Percentiles rank a stretch among this genome's conserved stretches.
Evolutionary conservation across 1,140 invertebrate species (phyloP).

Genomic region (Cotesia vestalis): DNA sequence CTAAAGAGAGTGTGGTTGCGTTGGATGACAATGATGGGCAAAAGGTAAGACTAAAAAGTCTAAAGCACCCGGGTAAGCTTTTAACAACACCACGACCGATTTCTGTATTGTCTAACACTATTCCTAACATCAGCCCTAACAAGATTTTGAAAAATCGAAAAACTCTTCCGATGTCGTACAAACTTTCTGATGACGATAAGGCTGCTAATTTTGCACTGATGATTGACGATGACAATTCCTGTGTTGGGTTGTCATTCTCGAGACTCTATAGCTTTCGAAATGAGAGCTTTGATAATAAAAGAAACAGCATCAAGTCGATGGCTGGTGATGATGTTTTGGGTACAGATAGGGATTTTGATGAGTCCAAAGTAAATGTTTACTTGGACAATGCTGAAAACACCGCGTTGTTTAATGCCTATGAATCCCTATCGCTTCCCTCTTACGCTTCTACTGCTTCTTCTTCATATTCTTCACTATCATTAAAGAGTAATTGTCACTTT

Average conservation of each 20-base stretch:
- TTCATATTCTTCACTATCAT: not conserved
- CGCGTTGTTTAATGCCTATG: conserved; percentile 17
- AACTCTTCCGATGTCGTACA: no score
- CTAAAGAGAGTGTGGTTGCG: no score
- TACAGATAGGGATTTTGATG: conserved; percentile 18
- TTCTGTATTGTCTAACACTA: no score
- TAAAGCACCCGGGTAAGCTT: no score
- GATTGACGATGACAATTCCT: conserved; percentile 7
- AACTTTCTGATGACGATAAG: no score
- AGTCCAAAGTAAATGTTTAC: conserved; percentile 26
- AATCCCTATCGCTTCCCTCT: conserved; percentile 6
- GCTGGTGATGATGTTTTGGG: not conserved
- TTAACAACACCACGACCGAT: no score
- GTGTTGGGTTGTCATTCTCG: conserved; percentile 18
- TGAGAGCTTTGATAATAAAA: conserved; percentile 54
- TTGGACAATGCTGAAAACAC: conserved; percentile 30
- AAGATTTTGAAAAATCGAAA: not conserved
- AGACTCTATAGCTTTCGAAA: conserved; percentile 33
- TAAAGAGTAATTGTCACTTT: no score
- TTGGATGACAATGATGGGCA: no score
- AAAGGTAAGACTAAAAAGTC: no score
- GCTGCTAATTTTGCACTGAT: not conserved
- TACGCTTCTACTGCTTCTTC: not conserved
- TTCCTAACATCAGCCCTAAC: no score
- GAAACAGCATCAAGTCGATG: conserved; percentile 8